A percentile compares a stretch with the other conserved stretches of the same genome.
Evolutionary conservation across 2,888 invertebrate species (phyloP).

Genomic region (Eristalis intricaria): DNA sequence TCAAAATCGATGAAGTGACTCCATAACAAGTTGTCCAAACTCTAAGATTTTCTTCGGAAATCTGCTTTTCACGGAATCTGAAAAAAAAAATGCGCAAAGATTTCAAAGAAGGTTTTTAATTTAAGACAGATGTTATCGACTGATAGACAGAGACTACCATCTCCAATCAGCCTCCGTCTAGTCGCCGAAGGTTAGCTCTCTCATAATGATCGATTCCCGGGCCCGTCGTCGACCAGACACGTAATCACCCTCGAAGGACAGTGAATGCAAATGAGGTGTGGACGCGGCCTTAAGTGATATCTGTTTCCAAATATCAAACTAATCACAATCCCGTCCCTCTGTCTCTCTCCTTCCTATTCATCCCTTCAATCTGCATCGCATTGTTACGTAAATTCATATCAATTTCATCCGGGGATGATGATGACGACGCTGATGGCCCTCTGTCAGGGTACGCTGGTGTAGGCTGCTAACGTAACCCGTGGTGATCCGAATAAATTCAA

Average conservation of each 20-base stretch:
- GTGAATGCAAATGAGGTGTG: not conserved
- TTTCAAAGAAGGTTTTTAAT: too few species aligned
- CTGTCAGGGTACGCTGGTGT: constrained; percentile 29
- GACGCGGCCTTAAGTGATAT: not conserved
- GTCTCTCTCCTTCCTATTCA: not conserved
- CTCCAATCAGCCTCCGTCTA: too few species aligned
- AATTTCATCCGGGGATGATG: constrained; percentile 25
- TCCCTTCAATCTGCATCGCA: not conserved
- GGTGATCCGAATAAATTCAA: constrained; percentile 73
- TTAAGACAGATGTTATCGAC: too few species aligned
- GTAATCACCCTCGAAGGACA: not conserved
- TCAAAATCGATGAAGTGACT: too few species aligned
- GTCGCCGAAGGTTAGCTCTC: not conserved
- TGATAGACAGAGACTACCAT: too few species aligned
- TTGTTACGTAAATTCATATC: constrained; percentile 28
- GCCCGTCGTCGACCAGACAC: not conserved
- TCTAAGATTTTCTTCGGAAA: too few species aligned
- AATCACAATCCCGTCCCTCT: not conserved
- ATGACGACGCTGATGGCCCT: constrained; percentile 46
- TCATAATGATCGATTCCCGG: not conserved
- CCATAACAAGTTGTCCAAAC: too few species aligned
- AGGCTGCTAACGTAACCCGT: constrained; percentile 1
- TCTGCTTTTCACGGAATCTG: too few species aligned
- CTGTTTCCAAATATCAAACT: constrained; percentile 33
- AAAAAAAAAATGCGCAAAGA: too few species aligned